These are phyloP conservation scores for Tympanuchus pallidicinctus DNA, from an alignment of 2,113 vertebrate species.

Conservation along the genomic window DNA sequence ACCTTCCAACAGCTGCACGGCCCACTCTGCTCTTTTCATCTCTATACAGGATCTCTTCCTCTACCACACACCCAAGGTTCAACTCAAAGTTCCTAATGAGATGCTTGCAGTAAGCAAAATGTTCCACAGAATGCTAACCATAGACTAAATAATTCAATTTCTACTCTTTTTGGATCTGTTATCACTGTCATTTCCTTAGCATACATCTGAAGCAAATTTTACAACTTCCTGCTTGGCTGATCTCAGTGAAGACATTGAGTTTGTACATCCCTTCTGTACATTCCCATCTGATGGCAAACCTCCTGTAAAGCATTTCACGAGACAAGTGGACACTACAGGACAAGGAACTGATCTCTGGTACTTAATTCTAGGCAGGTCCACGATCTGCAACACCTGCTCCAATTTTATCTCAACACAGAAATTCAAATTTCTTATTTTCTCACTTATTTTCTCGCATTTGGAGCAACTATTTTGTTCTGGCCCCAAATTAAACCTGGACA, in stretches of 20 bases:
- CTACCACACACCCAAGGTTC: background rate
- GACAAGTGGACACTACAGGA: background rate
- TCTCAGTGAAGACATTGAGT: background rate
- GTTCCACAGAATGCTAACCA: background rate
- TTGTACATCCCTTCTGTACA: background rate
- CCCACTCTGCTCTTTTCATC: background rate
- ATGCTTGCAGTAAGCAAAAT: background rate
- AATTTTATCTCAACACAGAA: background rate
- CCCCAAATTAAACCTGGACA: background rate
- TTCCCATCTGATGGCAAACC: background rate
- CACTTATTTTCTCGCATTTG: background rate
- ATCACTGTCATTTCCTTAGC: background rate
- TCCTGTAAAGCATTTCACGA: background rate
- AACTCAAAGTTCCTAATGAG: background rate
- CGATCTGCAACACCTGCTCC: background rate
- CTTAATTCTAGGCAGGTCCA: background rate
- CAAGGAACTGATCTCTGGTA: background rate
- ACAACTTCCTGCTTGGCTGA: background rate
- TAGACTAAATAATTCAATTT: background rate
- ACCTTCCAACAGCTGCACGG: background rate
- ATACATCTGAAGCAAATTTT: background rate
- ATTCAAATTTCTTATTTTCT: background rate
- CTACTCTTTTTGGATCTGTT: background rate
- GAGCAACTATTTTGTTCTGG: background rate
- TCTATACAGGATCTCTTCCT: background rate